These are phyloP conservation scores for Aleiodes sp. DNA, from an alignment of 1,140 invertebrate species.

Conservation along the genomic window DNA sequence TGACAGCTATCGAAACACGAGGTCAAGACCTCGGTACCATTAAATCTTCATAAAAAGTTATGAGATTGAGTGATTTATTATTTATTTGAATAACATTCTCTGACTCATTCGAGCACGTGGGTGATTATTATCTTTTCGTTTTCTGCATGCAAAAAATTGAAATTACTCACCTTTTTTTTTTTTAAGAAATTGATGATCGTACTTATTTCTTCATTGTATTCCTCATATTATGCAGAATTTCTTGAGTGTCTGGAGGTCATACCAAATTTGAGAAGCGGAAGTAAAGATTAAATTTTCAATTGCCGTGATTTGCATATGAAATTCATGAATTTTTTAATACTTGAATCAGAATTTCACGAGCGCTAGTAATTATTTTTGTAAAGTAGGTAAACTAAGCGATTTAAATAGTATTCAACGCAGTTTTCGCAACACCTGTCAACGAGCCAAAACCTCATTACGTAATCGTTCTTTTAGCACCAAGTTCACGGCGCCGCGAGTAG, in stretches of 20 bases:
- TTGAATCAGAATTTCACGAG: neutral
- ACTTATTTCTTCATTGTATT: neutral
- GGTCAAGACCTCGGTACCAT: no score
- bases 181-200: no score
- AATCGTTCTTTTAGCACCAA: conserved; percentile 24
- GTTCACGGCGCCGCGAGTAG: conserved; percentile 20
- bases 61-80: no score
- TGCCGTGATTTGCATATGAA: no score
- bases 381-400: neutral
- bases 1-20: no score
- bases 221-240: neutral
- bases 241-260: neutral
- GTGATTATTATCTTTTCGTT: no score
- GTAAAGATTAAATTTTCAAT: no score
- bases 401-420: conserved; percentile 25
- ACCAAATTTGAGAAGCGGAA: neutral
- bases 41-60: no score
- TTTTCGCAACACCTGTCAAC: conserved; percentile 25
- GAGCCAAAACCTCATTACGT: conserved; percentile 24
- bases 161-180: no score
- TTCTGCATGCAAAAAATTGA: no score
- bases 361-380: conserved; percentile 13
- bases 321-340: no score
- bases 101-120: neutral
- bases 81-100: neutral